phyloP scores from a whole-genome alignment of 2,113 vertebrate species.

The Oceanites oceanicus region DNA sequence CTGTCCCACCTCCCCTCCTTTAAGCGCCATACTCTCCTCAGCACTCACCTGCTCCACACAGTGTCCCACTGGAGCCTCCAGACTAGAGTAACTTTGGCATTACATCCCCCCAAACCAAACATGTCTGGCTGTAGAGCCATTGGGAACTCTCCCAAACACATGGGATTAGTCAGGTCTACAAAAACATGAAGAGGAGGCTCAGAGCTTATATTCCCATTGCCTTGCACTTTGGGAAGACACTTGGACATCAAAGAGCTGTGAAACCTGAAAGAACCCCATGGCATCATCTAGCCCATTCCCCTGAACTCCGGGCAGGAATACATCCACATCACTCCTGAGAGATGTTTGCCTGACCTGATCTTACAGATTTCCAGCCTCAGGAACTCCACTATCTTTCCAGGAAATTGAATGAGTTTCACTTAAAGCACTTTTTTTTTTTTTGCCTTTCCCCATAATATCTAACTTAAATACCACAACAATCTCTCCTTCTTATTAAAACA shows the following conservation, averaged over 20 bases:
- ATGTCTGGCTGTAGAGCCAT: background rate
- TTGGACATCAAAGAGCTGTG: background rate
- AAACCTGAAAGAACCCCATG: background rate
- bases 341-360: background rate
- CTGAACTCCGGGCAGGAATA: background rate
- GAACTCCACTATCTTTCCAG: background rate
- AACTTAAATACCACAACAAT: background rate
- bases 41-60: accelerated
- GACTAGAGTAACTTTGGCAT: background rate
- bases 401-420: background rate
- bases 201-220: background rate
- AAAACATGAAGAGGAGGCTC: background rate
- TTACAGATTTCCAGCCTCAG: background rate
- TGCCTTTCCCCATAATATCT: background rate
- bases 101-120: background rate
- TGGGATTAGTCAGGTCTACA: background rate
- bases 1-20: background rate
- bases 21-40: background rate
- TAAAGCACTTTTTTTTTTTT: background rate
- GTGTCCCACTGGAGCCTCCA: background rate
- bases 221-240: background rate
- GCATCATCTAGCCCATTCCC: background rate
- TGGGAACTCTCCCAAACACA: background rate
- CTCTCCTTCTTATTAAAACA: background rate
- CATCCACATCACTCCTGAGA: background rate